These are phyloP conservation scores for Stenodema calcarata DNA, from an alignment of 2,888 invertebrate species.

Conservation along the genomic window DNA sequence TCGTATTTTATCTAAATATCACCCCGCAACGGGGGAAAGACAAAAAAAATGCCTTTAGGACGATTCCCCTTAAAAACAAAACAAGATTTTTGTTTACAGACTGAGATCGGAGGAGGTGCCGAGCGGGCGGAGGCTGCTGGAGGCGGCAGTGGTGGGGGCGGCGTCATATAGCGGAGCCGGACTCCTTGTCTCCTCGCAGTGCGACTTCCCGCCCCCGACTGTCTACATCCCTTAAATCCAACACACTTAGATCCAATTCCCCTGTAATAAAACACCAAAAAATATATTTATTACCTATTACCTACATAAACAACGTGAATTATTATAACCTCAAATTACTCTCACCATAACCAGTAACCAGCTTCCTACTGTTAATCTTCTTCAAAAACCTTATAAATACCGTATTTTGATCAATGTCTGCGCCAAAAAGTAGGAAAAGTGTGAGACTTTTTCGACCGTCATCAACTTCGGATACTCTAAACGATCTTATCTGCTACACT, in stretches of 20 bases:
- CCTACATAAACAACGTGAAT: background rate
- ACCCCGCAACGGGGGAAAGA: no score
- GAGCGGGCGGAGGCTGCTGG: constrained; percentile 8
- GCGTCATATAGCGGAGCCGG: constrained; percentile 28
- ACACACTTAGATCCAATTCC: background rate
- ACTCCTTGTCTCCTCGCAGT: constrained; percentile 42
- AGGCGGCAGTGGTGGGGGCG: constrained; percentile 41
- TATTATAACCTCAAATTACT: background rate
- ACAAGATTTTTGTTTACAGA: constrained; percentile 30
- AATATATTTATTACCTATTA: background rate
- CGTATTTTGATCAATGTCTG: background rate
- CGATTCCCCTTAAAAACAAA: background rate
- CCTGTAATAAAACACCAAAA: background rate
- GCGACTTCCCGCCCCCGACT: constrained; percentile 42
- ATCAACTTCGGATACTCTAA: background rate
- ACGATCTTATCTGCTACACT: background rate
- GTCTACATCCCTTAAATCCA: constrained; percentile 22
- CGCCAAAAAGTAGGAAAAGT: background rate
- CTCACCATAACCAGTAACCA: background rate
- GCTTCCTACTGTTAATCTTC: background rate
- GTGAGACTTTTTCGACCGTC: background rate
- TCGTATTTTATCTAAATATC: no score
- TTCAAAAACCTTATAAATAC: background rate
- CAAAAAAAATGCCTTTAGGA: background rate
- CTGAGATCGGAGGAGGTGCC: background rate